Base-by-base conservation (phyloP, 1,140 invertebrate species). In the Drosophila yakuba region DNA sequence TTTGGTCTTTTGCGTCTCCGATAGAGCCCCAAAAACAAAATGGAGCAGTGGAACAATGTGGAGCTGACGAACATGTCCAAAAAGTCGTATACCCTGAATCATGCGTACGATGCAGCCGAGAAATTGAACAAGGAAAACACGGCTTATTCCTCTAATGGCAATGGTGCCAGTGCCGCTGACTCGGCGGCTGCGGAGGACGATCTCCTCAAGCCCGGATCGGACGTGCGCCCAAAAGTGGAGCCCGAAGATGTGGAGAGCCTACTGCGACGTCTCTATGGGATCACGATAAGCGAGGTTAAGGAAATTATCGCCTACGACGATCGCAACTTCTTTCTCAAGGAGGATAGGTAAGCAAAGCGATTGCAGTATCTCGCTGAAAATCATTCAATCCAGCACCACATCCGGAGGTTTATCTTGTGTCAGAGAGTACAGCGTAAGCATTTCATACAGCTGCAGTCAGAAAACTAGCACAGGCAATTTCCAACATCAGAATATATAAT, bases 221-320 rank as follows among this genome's bases (percentile, higher is more conserved):
- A 93, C 20, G 95, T 97, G 92, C 93, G 93, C 28, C 95, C 96
- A 1, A 91, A 93, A 17, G 91, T 96, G 7, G 92, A 93, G 50
- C 77, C 93, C 10, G 93, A 95, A 11, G 86, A 90, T 3, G 95
- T 94, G 0, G 93, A 93, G 66, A 86, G 93, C 4, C 80, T 97
- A 1, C 92, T 95, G 0, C 92, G 95, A 74, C 92, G 94, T 3
- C 92, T 96, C 0, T 97, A 97, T 79, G 96, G 96, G 2, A 94
- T 97, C 10, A 93, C 94, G 7, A 94, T 95, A 1, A 93, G 93
- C n/a, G 94, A 94, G 25, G 93, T 97, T 2, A 93, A 92, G 14
- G 95, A 96, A 83, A 90, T 97, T 0, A 95, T 96, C 64, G 95
- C 95, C 11, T 98, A 97, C 84, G 96, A 97, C 83, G 97, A 98